Percentiles rank a stretch among this genome's conserved stretches.
phyloP scores from a whole-genome alignment of 2,888 invertebrate genomes.

The Cataglyphis cursor region DNA sequence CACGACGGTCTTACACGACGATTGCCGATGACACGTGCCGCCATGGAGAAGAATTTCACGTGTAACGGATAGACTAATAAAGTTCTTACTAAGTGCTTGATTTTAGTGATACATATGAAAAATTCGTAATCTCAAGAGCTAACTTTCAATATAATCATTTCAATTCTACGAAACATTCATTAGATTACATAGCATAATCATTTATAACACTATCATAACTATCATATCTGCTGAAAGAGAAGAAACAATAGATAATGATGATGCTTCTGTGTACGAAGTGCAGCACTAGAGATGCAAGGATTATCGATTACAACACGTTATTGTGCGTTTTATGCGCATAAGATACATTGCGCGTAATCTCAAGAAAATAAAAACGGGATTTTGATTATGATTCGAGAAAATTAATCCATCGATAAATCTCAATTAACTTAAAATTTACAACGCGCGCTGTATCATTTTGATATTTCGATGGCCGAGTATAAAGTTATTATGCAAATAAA shows the following conservation, averaged over 20 bases:
- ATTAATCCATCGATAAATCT: slow-evolving; percentile 4
- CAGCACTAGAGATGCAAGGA: not conserved
- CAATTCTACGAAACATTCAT: not conserved
- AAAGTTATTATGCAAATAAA: slow-evolving; percentile 16
- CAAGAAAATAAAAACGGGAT: slow-evolving; percentile 1
- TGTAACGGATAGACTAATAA: slow-evolving; percentile 4
- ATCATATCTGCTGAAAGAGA: not conserved
- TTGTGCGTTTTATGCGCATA: not conserved
- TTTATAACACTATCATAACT: not conserved
- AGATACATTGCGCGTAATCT: not conserved
- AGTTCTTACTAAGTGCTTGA: not conserved
- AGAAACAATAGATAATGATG: slow-evolving; percentile 8
- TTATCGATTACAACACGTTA: slow-evolving; percentile 2
- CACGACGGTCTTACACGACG: slow-evolving; percentile 53
- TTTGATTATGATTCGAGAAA: slow-evolving; percentile 9
- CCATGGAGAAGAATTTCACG: slow-evolving; percentile 58
- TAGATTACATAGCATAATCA: not conserved
- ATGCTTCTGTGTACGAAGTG: not conserved
- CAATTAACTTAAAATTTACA: not conserved
- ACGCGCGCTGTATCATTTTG: not conserved
- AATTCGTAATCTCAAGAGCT: not conserved
- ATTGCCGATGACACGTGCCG: slow-evolving; percentile 62
- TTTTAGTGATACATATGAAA: slow-evolving; percentile 2
- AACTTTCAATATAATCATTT: not conserved
- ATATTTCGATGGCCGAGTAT: slow-evolving; percentile 6